A percentile compares a stretch with the other conserved stretches of the same genome.
These are phyloP conservation scores for Thymelicus lineola DNA, from an alignment of 2,888 invertebrate species.

Conservation along the genomic window DNA sequence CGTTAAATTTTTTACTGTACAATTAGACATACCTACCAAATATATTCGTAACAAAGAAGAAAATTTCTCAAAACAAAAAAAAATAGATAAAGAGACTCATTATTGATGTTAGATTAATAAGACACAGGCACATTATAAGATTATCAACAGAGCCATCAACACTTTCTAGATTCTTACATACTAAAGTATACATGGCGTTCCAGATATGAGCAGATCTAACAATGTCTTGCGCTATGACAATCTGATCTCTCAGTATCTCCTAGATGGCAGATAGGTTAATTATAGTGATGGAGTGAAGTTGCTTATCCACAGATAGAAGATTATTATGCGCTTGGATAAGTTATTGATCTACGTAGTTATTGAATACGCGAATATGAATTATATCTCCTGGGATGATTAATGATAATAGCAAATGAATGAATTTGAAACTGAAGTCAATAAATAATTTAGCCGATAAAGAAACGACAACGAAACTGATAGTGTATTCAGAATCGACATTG, in stretches of 20 bases:
- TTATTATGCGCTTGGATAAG: conserved; percentile 8
- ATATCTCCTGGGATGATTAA: neutral
- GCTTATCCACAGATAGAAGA: conserved; percentile 16
- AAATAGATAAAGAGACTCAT: neutral
- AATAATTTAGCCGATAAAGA: neutral
- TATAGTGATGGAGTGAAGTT: conserved; percentile 17
- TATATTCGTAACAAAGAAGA: too few species aligned
- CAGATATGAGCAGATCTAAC: conserved; percentile 27
- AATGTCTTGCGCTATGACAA: conserved; percentile 22
- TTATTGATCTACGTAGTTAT: too few species aligned
- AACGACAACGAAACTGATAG: neutral
- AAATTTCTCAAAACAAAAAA: neutral
- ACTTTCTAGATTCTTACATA: conserved; percentile 26
- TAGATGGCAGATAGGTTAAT: conserved; percentile 26
- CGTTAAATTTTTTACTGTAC: neutral
- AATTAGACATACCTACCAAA: neutral
- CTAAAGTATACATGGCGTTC: conserved; percentile 16
- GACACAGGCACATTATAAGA: neutral
- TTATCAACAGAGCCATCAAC: conserved; percentile 12
- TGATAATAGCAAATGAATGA: neutral
- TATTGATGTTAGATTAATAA: neutral
- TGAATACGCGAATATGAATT: neutral
- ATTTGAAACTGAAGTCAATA: conserved; percentile 1
- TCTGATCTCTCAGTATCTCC: conserved; percentile 19
- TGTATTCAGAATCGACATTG: neutral